A percentile compares a stretch with the other conserved stretches of the same genome.
phyloP scores from a whole-genome alignment of 1,140 invertebrate species.

The Harpegnathos saltator region DNA sequence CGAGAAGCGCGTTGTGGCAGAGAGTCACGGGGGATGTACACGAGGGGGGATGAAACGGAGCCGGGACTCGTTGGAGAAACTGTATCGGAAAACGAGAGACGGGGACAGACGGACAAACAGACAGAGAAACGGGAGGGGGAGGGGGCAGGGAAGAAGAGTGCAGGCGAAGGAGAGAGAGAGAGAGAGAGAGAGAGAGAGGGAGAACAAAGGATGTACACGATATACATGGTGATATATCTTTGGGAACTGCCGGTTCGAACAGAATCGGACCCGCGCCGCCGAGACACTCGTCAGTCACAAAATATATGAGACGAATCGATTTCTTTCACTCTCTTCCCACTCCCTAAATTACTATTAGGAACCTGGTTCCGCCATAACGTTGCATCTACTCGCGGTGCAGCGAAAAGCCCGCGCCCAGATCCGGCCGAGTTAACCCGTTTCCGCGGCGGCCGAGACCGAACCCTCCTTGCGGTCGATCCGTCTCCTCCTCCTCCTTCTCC shows the following conservation, averaged over 20 bases:
- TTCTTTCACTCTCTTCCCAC: constrained; percentile 74
- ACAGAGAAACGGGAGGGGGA: background rate
- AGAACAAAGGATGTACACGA: constrained; percentile 43
- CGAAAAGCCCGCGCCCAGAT: constrained; percentile 62
- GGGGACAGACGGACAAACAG: background rate
- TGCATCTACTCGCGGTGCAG: constrained; percentile 65
- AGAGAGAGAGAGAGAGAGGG: no score
- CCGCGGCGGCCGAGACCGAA: constrained; percentile 2
- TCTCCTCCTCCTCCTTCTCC: background rate
- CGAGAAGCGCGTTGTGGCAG: constrained; percentile 1
- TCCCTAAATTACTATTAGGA: constrained; percentile 81
- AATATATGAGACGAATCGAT: constrained; percentile 76
- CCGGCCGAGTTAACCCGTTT: constrained; percentile 40
- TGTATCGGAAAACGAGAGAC: background rate
- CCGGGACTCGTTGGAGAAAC: background rate
- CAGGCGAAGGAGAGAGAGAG: no score
- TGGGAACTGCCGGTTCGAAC: constrained; percentile 76
- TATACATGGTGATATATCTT: constrained; percentile 72
- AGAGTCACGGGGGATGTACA: constrained; percentile 35
- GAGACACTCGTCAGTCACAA: constrained; percentile 82
- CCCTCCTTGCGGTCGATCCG: background rate
- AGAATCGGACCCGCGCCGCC: constrained; percentile 77
- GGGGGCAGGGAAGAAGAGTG: background rate
- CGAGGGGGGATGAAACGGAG: constrained; percentile 3
- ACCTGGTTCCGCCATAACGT: constrained; percentile 79